phyloP scores from a whole-genome alignment of 2,797 vertebrate species.

The Hybognathus amarus region DNA sequence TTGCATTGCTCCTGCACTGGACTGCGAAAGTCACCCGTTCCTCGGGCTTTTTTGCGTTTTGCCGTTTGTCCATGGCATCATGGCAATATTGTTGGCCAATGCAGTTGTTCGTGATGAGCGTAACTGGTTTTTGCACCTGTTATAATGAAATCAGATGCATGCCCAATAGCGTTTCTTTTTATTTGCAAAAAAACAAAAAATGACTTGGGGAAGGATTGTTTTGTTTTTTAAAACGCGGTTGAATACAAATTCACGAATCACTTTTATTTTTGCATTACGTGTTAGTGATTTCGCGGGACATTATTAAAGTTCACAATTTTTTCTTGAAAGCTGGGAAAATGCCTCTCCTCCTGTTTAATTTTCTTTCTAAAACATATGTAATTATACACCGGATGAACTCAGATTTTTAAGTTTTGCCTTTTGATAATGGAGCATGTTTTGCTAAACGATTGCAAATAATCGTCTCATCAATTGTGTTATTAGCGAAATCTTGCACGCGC shows the following conservation, averaged over 20 bases:
- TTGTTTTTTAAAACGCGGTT: not conserved
- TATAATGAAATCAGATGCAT: slow-evolving; percentile 9
- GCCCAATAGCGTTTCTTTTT: slow-evolving; percentile 11
- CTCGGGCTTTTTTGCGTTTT: not conserved
- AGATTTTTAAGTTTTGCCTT: not conserved
- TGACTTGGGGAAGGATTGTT: not conserved
- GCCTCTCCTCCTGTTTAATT: not conserved
- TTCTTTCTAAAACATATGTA: not conserved
- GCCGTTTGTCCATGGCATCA: not conserved
- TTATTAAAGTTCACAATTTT: slow-evolving; percentile 26
- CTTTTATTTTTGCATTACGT: slow-evolving; percentile 16
- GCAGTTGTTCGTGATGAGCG: slow-evolving; percentile 8
- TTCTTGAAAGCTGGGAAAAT: not conserved
- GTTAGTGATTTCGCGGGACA: not conserved
- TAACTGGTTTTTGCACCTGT: not conserved
- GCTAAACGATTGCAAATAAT: slow-evolving; percentile 52
- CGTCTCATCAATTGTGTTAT: slow-evolving; percentile 53
- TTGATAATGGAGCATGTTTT: slow-evolving; percentile 43
- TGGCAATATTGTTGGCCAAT: not conserved
- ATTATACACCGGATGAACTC: not conserved
- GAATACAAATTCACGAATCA: not conserved
- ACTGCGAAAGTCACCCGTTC: not conserved
- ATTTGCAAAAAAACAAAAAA: slow-evolving; percentile 12
- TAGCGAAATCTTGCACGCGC: not conserved
- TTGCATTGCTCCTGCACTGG: not conserved